Evolutionary conservation across 2,888 invertebrate species (phyloP).

Genomic region (Agriopis leucophaearia): DNA sequence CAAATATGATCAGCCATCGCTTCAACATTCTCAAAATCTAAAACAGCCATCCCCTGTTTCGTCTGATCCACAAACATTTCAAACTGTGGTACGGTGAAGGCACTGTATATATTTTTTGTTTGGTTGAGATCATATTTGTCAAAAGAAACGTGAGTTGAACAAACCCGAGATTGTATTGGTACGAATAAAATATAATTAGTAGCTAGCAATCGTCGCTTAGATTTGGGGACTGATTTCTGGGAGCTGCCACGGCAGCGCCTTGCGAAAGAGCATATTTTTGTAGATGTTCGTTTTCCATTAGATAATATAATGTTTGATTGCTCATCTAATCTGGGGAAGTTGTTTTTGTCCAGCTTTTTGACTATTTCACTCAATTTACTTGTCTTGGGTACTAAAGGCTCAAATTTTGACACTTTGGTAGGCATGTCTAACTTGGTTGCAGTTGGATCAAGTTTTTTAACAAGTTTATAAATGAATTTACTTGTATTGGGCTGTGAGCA

Average conservation of each 20-base stretch:
- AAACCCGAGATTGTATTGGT: neutral
- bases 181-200: neutral
- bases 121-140: neutral
- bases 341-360: neutral
- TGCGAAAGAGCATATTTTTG: neutral
- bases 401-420: no score
- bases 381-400: no score
- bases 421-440: no score
- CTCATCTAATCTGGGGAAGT: neutral
- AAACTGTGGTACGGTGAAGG: constrained; percentile 6
- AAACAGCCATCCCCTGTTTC: constrained; percentile 1
- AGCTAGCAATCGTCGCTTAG: neutral
- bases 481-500: no score
- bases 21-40: constrained; percentile 16
- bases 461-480: no score
- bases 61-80: constrained; percentile 7
- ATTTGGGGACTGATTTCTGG: neutral
- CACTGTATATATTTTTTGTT: neutral
- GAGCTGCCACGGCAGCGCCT: neutral
- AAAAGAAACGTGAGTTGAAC: neutral
- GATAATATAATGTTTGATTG: neutral
- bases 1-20: constrained; percentile 14
- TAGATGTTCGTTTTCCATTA: neutral
- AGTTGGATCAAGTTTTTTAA: no score
- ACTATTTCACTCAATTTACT: neutral